Evolutionary conservation across 2,113 vertebrate genomes (phyloP).

Genomic region (Prunella fulvescens): DNA sequence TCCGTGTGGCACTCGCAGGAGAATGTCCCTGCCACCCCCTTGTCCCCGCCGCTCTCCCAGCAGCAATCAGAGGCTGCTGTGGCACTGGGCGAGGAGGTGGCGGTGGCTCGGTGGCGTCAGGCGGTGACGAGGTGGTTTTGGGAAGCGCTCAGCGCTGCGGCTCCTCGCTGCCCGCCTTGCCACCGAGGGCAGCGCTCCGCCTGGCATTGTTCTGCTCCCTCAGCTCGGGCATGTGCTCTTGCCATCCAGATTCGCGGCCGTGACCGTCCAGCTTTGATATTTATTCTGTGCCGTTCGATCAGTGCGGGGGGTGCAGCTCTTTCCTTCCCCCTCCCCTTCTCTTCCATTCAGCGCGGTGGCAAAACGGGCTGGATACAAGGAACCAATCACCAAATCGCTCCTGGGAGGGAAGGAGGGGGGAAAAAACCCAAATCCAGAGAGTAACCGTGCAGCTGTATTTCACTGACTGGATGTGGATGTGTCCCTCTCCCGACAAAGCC

Average conservation of each 20-base stretch:
- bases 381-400: slow-evolving; percentile 50
- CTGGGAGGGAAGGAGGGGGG: background rate
- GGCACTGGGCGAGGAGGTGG: accelerated
- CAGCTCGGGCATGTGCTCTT: background rate
- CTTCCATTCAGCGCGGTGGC: background rate
- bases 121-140: background rate
- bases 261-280: background rate
- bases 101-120: background rate
- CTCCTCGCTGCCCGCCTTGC: background rate
- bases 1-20: background rate
- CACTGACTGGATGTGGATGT: background rate
- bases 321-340: background rate
- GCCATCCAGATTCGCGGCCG: background rate
- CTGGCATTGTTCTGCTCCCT: slow-evolving; percentile 53
- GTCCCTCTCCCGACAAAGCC: background rate
- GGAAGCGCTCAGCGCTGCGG: background rate
- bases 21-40: background rate
- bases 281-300: background rate
- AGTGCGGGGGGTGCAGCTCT: background rate
- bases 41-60: accelerated
- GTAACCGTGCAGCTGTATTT: background rate
- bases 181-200: background rate
- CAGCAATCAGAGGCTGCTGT: background rate
- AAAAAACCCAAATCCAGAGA: background rate
- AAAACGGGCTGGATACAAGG: background rate